Percentiles rank a stretch among this genome's conserved stretches.
Evolutionary conservation across 1,140 invertebrate genomes (phyloP).

Genomic region (Aphelinus atriplicis): DNA sequence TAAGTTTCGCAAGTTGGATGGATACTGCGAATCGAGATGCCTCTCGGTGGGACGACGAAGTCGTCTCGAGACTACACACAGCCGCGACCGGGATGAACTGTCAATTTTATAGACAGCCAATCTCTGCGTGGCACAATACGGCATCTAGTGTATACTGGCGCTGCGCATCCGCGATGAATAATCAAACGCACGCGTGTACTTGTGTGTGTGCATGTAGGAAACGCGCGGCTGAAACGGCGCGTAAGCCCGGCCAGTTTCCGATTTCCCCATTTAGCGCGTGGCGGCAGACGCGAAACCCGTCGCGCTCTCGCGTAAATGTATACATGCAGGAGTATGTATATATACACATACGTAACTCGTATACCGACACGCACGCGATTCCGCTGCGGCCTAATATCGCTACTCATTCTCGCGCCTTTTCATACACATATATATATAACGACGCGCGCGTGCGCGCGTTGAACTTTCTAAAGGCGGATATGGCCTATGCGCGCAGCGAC

Average conservation of each 20-base stretch:
- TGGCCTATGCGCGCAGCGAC: background rate
- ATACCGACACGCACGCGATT: slow-evolving; percentile 28
- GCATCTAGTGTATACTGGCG: too few species aligned
- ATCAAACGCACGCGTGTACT: too few species aligned
- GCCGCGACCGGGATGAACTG: too few species aligned
- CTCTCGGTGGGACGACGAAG: too few species aligned
- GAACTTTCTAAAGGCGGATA: slow-evolving; percentile 12
- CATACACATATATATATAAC: background rate
- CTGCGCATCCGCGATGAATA: too few species aligned
- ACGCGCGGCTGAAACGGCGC: background rate
- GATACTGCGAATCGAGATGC: too few species aligned
- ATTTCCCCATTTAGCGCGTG: slow-evolving; percentile 40
- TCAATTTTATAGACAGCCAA: background rate
- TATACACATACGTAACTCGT: background rate
- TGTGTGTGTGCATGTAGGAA: background rate
- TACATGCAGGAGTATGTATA: background rate
- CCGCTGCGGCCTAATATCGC: slow-evolving; percentile 2
- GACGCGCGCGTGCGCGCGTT: background rate
- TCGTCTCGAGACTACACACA: too few species aligned
- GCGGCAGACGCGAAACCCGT: slow-evolving; percentile 49
- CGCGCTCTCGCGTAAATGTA: background rate
- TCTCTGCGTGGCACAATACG: background rate
- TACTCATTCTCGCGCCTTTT: too few species aligned
- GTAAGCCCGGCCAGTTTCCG: slow-evolving; percentile 40
- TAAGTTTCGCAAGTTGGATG: too few species aligned